phyloP scores from a whole-genome alignment of 1,140 invertebrate genomes.

The Lordiphosa mommai region DNA sequence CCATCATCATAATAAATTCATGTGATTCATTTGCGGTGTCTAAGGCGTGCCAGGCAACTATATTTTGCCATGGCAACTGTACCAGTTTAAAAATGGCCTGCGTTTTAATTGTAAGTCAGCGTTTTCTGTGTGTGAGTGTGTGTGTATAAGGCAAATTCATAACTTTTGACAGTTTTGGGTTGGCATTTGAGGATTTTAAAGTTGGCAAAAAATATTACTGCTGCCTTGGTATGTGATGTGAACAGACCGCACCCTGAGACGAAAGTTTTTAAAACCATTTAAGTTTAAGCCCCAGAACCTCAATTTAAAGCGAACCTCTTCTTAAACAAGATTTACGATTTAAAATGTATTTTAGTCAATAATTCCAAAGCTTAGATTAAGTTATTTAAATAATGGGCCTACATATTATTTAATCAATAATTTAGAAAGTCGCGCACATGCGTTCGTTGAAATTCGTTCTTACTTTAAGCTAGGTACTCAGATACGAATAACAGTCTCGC shows the following conservation, averaged over 20 bases:
- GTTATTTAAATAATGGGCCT: too few relatives aligned
- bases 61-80: slow-evolving; percentile 37
- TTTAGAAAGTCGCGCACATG: too few relatives aligned
- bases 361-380: too few relatives aligned
- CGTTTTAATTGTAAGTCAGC: slow-evolving; percentile 42
- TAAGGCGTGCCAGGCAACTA: slow-evolving; percentile 29
- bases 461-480: too few relatives aligned
- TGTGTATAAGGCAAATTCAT: slow-evolving; percentile 35
- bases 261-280: too few relatives aligned
- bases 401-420: too few relatives aligned
- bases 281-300: too few relatives aligned
- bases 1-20: slow-evolving; percentile 79
- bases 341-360: too few relatives aligned
- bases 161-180: slow-evolving; percentile 58
- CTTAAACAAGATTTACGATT: too few relatives aligned
- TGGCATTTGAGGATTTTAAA: slow-evolving; percentile 57
- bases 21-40: slow-evolving; percentile 67
- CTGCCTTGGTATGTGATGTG: not conserved
- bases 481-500: too few relatives aligned
- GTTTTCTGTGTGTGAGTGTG: slow-evolving; percentile 3
- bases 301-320: too few relatives aligned
- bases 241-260: not conserved
- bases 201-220: slow-evolving; percentile 25
- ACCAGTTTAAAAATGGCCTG: slow-evolving; percentile 32
- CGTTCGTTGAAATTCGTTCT: too few relatives aligned